Conservation (phyloP, 2,888 invertebrate species). For the Apomyelois bistriatella region DNA sequence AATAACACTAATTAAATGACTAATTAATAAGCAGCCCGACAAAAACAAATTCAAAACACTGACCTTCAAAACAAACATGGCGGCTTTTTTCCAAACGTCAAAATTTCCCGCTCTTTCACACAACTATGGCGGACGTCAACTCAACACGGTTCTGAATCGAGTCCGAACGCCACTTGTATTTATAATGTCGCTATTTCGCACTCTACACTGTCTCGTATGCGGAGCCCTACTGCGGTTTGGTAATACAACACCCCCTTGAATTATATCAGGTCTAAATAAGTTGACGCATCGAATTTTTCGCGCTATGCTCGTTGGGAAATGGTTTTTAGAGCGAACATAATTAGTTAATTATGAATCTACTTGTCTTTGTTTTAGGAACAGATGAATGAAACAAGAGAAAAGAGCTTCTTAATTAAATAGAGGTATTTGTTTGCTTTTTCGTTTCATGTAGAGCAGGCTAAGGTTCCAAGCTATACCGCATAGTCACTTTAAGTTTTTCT, state of each 20-base stretch:
- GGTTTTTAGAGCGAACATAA: slow-evolving; percentile 9
- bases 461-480: no score
- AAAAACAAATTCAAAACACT: slow-evolving; percentile 38
- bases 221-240: slow-evolving; percentile 61
- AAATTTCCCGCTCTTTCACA: slow-evolving; percentile 61
- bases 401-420: no score
- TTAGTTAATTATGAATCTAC: slow-evolving; percentile 4
- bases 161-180: slow-evolving; percentile 59
- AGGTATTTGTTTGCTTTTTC: no score
- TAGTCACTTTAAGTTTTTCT: no score
- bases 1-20: background rate
- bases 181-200: slow-evolving; percentile 71
- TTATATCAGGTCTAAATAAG: slow-evolving; percentile 14
- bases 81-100: slow-evolving; percentile 43
- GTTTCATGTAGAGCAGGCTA: no score
- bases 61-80: slow-evolving; percentile 74
- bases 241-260: slow-evolving; percentile 55
- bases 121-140: slow-evolving; percentile 45
- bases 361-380: background rate
- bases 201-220: slow-evolving; percentile 63
- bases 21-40: slow-evolving; percentile 13
- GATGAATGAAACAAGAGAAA: no score
- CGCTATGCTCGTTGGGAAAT: background rate
- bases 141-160: slow-evolving; percentile 56
- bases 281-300: slow-evolving; percentile 14